Conservation (phyloP, 2,888 invertebrate species). For the Epinotia ramella region DNA sequence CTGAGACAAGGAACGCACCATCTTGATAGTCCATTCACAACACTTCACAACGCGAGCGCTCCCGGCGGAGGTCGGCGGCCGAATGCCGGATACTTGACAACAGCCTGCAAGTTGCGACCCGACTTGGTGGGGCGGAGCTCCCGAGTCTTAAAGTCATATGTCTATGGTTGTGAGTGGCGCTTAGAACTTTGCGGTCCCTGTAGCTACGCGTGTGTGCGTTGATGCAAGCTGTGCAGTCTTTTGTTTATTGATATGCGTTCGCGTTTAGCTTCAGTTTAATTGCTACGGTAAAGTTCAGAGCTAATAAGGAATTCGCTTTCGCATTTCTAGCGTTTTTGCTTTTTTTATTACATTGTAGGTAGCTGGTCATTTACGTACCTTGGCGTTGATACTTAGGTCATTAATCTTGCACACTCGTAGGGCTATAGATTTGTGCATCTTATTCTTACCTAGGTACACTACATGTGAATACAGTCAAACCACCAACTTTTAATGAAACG, state of each 20-base stretch:
- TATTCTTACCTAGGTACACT: too few species aligned
- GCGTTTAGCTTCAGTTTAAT: constrained; percentile 37
- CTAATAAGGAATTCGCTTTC: constrained; percentile 24
- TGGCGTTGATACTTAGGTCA: too few species aligned
- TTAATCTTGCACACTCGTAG: too few species aligned
- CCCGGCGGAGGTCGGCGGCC: constrained; percentile 69
- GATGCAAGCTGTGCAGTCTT: constrained; percentile 63
- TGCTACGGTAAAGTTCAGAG: constrained; percentile 36
- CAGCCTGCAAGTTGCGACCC: constrained; percentile 77
- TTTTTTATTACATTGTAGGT: not conserved
- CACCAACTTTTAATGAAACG: too few species aligned
- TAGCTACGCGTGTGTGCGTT: constrained; percentile 51
- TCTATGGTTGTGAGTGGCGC: not conserved
- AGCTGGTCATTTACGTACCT: not conserved
- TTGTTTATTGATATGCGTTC: constrained; percentile 66
- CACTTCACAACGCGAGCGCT: constrained; percentile 76
- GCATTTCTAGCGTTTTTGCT: constrained; percentile 17
- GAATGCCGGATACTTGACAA: constrained; percentile 65
- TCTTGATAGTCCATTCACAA: constrained; percentile 84
- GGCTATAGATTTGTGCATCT: too few species aligned
- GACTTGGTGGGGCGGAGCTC: constrained; percentile 57
- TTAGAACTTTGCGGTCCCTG: not conserved
- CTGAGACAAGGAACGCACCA: constrained; percentile 95
- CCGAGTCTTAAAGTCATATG: constrained; percentile 6
- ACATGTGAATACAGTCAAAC: too few species aligned